A percentile compares a stretch with the other conserved stretches of the same genome.
Evolutionary conservation across 2,888 invertebrate genomes (phyloP).

Genomic region (Ophion ventricosus): DNA sequence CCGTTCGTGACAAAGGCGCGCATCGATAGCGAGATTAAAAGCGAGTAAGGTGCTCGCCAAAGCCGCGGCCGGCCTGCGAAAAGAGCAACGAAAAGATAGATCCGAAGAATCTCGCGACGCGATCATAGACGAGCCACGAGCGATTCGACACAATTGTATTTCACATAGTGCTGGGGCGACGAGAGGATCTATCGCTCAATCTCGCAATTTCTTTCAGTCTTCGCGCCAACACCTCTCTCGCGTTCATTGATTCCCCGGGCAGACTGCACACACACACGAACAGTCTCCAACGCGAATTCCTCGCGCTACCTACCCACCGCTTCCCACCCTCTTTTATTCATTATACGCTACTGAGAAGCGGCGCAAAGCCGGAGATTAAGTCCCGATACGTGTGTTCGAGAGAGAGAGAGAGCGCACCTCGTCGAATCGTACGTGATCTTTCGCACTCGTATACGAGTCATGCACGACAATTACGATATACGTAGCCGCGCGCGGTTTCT

Average conservation of each 20-base stretch:
- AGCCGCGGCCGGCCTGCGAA: too few relatives aligned
- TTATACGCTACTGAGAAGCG: slow-evolving; percentile 53
- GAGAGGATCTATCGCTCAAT: neutral
- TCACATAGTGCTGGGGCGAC: too few relatives aligned
- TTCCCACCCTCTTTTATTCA: slow-evolving; percentile 71
- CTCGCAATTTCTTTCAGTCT: neutral
- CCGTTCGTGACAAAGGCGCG: slow-evolving; percentile 61
- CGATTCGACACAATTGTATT: too few relatives aligned
- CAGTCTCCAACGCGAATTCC: slow-evolving; percentile 69
- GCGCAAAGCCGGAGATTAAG: slow-evolving; percentile 47
- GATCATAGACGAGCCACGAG: too few relatives aligned
- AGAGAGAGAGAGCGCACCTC: neutral
- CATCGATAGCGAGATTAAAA: slow-evolving; percentile 62
- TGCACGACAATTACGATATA: slow-evolving; percentile 30
- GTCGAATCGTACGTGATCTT: slow-evolving; percentile 25
- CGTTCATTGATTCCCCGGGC: slow-evolving; percentile 51
- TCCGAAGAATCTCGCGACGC: too few relatives aligned
- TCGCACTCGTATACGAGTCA: slow-evolving; percentile 29
- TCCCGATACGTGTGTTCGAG: neutral
- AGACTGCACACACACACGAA: slow-evolving; percentile 1
- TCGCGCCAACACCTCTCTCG: slow-evolving; percentile 9
- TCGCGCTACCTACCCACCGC: slow-evolving; percentile 67
- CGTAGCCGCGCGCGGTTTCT: slow-evolving; percentile 12
- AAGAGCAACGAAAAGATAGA: too few relatives aligned
- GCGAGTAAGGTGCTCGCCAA: slow-evolving; percentile 2